Evolutionary conservation across 2,797 vertebrate species (phyloP).

Genomic region (Eospalax fontanierii): DNA sequence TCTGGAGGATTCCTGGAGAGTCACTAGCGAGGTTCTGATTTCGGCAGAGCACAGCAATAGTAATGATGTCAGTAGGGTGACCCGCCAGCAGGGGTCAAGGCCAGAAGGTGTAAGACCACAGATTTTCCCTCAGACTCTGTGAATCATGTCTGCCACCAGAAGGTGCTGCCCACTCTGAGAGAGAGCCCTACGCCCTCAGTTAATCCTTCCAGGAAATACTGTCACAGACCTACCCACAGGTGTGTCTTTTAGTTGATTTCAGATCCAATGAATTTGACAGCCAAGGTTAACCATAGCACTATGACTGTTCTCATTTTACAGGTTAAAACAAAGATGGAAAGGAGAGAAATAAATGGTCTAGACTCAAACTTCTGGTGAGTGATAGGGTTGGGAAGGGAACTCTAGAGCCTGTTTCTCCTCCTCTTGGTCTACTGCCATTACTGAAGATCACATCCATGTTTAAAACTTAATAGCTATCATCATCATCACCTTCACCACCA

Average conservation of each 20-base stretch:
- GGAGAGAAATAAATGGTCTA: not conserved
- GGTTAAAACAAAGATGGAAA: not conserved
- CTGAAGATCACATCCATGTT: not conserved
- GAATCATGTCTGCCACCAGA: not conserved
- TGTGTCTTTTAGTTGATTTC: not conserved
- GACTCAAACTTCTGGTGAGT: not conserved
- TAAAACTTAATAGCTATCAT: not conserved
- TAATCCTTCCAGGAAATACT: not conserved
- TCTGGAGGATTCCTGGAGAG: not conserved
- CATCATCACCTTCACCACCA: not conserved
- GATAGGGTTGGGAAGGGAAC: rapidly evolving
- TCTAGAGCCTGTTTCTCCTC: not conserved
- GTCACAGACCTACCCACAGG: not conserved
- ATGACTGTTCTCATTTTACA: not conserved
- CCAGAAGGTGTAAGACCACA: not conserved
- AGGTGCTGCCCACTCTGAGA: not conserved
- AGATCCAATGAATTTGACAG: not conserved
- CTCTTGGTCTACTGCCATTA: not conserved
- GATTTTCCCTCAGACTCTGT: not conserved
- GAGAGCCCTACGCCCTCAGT: not conserved
- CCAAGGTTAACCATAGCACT: not conserved
- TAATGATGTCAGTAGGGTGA: rapidly evolving
- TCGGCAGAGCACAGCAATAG: not conserved
- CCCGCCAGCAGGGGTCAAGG: not conserved
- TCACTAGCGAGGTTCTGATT: not conserved